Evolutionary conservation across 2,797 vertebrate species (phyloP).

Genomic region (Sebastolobus altivelis): DNA sequence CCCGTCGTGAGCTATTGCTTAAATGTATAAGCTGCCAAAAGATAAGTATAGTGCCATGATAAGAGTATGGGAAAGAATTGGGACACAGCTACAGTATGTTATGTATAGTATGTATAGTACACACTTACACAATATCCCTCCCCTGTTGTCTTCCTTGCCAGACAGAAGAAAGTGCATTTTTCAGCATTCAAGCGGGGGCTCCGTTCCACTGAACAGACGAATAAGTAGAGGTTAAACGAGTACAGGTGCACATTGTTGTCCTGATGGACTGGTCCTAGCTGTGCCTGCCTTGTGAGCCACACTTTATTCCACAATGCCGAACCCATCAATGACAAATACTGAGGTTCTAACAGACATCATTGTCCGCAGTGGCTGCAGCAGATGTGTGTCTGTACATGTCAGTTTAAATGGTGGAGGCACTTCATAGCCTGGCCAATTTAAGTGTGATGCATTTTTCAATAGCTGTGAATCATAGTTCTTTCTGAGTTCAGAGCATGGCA

Average conservation of each 20-base stretch:
- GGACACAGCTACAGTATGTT: constrained; percentile 4
- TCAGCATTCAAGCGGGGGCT: constrained; percentile 11
- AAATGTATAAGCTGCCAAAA: not conserved
- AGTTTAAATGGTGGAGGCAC: constrained; percentile 41
- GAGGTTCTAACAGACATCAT: not conserved
- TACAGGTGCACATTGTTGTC: constrained; percentile 40
- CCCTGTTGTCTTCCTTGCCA: not conserved
- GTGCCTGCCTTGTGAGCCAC: constrained; percentile 10
- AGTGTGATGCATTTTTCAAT: constrained; percentile 68
- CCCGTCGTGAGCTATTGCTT: not conserved
- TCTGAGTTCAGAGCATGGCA: constrained; percentile 43
- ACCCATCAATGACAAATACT: constrained; percentile 26
- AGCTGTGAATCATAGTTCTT: constrained; percentile 61
- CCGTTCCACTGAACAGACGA: constrained; percentile 9
- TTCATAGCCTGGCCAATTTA: constrained; percentile 54
- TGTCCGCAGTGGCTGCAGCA: constrained; percentile 30
- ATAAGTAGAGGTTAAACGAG: constrained; percentile 28
- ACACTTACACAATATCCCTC: not conserved
- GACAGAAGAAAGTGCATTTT: constrained; percentile 26
- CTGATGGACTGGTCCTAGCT: constrained; percentile 4
- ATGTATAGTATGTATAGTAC: not conserved
- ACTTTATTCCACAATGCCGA: constrained; percentile 12
- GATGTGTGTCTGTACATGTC: constrained; percentile 14
- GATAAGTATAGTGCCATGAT: not conserved
- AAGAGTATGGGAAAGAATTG: not conserved